Percentiles rank a stretch among this genome's conserved stretches.
phyloP scores from a whole-genome alignment of 2,888 invertebrate genomes.

The Tipula vernalis region DNA sequence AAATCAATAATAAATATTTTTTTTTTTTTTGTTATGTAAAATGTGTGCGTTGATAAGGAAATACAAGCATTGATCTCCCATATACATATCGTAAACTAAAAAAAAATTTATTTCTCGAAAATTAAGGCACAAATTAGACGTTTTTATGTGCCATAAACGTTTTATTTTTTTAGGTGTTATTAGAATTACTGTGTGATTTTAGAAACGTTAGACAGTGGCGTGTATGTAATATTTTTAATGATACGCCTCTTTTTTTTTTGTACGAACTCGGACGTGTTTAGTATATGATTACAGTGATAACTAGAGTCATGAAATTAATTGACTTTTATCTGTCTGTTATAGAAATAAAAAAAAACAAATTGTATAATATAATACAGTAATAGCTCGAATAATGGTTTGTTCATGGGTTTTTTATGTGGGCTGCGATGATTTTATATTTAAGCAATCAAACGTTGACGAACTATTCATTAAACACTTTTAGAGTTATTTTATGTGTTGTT shows the following conservation, averaged over 20 bases:
- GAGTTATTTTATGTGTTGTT: too few relatives aligned
- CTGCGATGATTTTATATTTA: too few relatives aligned
- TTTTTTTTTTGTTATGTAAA: not conserved
- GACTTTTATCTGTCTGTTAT: not conserved
- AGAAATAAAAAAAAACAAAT: too few relatives aligned
- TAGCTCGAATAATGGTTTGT: not conserved
- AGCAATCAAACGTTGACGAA: too few relatives aligned
- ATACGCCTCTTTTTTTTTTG: not conserved
- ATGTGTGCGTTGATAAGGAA: not conserved
- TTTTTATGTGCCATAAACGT: not conserved
- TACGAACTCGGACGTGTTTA: not conserved
- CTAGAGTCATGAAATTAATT: not conserved
- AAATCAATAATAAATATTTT: not conserved
- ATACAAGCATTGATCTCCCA: not conserved
- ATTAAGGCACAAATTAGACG: not conserved
- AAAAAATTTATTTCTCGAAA: not conserved
- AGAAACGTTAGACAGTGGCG: not conserved
- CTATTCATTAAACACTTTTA: too few relatives aligned
- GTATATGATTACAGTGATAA: not conserved
- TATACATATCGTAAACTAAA: not conserved
- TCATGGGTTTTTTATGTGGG: not conserved
- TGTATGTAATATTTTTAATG: not conserved
- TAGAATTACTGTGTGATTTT: not conserved
- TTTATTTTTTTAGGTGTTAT: not conserved
- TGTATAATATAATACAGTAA: not conserved